Conservation (phyloP, 35 echinoderm and acorn worm genomes). For the Hemicentrotus pulcherrimus region DNA sequence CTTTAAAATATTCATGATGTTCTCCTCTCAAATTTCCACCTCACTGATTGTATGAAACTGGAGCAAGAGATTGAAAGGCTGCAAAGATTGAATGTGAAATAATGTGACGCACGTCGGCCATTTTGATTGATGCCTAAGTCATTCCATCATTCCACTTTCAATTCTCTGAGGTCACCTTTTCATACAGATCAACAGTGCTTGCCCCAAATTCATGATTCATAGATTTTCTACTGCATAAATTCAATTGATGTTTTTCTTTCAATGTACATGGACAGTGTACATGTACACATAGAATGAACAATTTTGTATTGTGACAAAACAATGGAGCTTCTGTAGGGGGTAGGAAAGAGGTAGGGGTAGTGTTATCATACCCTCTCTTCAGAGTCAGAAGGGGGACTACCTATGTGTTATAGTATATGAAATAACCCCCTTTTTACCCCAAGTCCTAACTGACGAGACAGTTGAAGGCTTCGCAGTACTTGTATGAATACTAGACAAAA, state of each 20-base stretch:
- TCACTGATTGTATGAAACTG: neutral
- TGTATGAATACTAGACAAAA: too few species aligned
- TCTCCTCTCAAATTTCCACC: neutral
- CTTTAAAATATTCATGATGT: neutral
- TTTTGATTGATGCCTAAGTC: neutral
- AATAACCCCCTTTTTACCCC: too few species aligned
- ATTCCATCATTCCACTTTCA: neutral
- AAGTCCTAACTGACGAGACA: too few species aligned
- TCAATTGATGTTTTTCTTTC: neutral
- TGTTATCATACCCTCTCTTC: too few species aligned
- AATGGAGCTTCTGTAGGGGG: too few species aligned
- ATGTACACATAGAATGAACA: too few species aligned
- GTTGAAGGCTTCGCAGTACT: too few species aligned
- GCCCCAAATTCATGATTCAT: constrained; percentile 3
- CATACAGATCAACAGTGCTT: neutral
- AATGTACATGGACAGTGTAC: too few species aligned
- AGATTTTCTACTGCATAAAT: neutral
- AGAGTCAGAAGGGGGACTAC: too few species aligned
- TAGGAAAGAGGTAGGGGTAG: too few species aligned
- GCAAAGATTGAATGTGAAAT: neutral
- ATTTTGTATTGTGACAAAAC: too few species aligned
- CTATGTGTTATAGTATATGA: too few species aligned
- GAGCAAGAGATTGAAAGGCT: neutral
- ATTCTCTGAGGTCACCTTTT: neutral
- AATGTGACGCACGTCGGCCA: neutral